A percentile compares a stretch with the other conserved stretches of the same genome.
Evolutionary conservation across 2,888 invertebrate genomes (phyloP).

Genomic region (Meghimatium bilineatum): DNA sequence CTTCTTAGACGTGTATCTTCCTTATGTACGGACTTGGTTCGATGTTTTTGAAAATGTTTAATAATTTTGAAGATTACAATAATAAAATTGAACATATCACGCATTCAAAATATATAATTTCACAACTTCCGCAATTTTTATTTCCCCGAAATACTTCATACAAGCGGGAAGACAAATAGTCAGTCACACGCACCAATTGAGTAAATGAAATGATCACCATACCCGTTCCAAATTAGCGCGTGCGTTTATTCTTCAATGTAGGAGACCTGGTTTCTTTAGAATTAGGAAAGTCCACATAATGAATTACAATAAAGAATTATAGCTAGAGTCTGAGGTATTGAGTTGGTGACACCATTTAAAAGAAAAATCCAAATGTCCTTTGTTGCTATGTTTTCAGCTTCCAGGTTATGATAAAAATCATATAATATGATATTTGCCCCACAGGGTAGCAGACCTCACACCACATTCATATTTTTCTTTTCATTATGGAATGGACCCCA

Average conservation of each 20-base stretch:
- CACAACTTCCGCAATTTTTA: neutral
- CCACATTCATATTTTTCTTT: neutral
- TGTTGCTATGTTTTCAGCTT: neutral
- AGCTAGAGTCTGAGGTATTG: neutral
- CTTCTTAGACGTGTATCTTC: too few species aligned
- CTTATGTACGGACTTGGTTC: too few species aligned
- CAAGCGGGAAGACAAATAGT: neutral
- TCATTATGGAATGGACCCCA: neutral
- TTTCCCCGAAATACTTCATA: neutral
- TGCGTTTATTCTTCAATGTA: neutral
- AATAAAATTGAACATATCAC: too few species aligned
- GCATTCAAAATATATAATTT: neutral
- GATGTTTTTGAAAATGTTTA: too few species aligned
- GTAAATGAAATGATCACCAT: neutral
- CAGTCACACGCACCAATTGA: neutral
- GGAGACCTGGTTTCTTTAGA: neutral
- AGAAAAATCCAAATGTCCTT: neutral
- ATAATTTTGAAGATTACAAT: too few species aligned
- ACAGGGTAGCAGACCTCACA: neutral
- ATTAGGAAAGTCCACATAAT: neutral
- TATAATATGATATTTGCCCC: neutral
- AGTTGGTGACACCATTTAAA: neutral
- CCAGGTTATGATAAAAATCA: neutral
- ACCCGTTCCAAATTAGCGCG: neutral
- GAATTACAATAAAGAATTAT: neutral